These are phyloP conservation scores for Strongylocentrotus purpuratus DNA, from an alignment of 35 echinoderm and acorn worm species.

Conservation along the genomic window DNA sequence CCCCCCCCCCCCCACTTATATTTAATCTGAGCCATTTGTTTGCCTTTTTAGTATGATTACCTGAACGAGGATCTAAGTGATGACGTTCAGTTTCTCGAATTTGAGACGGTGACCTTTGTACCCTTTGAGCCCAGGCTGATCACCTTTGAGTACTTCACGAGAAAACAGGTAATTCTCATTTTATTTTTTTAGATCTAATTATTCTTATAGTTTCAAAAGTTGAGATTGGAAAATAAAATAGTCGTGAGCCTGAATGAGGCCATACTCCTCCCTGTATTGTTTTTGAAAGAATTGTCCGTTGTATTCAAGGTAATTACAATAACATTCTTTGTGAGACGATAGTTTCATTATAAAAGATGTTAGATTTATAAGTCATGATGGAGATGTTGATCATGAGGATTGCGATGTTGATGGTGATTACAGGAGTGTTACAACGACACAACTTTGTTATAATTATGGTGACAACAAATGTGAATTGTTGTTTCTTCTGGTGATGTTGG, in stretches of 20 bases:
- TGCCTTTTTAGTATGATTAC: neutral
- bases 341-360: no score
- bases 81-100: conserved; percentile 33
- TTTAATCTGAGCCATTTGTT: neutral
- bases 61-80: neutral
- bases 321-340: no score
- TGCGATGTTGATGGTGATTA: no score
- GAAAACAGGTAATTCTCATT: conserved; percentile 29
- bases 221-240: neutral
- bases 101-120: conserved; percentile 23
- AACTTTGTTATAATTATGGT: neutral
- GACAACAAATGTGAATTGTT: no score
- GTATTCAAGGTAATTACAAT: no score
- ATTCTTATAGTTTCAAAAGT: neutral
- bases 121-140: conserved; percentile 43
- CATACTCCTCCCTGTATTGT: no score
- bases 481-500: neutral
- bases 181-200: neutral
- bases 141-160: conserved; percentile 28
- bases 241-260: no score
- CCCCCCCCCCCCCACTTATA: neutral
- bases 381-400: no score
- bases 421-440: no score
- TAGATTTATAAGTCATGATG: no score
- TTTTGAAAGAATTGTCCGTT: no score